These are phyloP conservation scores for Oriolus oriolus DNA, from an alignment of 2,113 vertebrate genomes.

Conservation along the genomic window DNA sequence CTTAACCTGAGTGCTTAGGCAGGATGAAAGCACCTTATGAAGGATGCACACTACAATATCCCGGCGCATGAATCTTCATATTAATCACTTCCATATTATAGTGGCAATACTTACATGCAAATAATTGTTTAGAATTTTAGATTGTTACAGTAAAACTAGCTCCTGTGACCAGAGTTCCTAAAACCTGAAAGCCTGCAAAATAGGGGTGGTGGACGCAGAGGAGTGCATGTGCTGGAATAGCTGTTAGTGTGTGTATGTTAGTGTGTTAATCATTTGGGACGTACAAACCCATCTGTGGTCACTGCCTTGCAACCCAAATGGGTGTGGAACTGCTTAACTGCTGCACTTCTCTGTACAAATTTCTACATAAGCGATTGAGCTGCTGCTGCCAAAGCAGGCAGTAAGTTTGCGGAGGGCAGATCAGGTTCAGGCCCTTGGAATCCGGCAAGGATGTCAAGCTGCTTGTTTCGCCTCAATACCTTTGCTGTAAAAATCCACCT, in stretches of 20 bases:
- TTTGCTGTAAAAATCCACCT: not conserved
- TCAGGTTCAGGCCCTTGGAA: not conserved
- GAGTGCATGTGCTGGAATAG: not conserved
- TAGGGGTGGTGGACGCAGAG: not conserved
- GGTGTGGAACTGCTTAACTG: not conserved
- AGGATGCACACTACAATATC: not conserved
- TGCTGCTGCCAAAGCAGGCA: not conserved
- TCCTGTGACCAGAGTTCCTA: not conserved
- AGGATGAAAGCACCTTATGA: not conserved
- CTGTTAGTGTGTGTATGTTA: not conserved
- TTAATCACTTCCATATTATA: not conserved
- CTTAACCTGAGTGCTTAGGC: not conserved
- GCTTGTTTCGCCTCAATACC: not conserved
- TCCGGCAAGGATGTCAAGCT: not conserved
- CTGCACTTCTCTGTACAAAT: not conserved
- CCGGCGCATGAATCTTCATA: not conserved
- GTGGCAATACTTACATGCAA: not conserved
- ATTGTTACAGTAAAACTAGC: not conserved
- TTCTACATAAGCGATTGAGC: not conserved
- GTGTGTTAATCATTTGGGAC: not conserved
- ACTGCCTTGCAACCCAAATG: not conserved
- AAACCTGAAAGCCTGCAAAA: not conserved
- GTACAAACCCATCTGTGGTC: not conserved
- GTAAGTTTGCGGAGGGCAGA: not conserved
- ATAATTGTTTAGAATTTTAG: slow-evolving; percentile 4